phyloP scores from a whole-genome alignment of 2,113 vertebrate genomes.

The Pogonocichla stellata region DNA sequence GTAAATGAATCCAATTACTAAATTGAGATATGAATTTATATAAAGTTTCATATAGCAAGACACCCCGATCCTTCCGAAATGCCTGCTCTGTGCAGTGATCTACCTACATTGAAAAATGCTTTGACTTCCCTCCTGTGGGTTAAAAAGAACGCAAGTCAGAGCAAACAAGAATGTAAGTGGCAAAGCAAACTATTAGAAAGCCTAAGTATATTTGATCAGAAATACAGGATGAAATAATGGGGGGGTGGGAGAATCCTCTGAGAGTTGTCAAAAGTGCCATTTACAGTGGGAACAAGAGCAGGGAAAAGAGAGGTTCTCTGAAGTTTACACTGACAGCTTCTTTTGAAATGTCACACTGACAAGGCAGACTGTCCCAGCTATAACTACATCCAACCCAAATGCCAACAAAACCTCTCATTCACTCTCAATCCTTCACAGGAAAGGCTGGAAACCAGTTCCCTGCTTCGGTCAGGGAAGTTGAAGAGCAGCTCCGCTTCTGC shows the following conservation, averaged over 20 bases:
- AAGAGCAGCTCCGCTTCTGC: accelerated
- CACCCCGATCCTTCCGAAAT: not conserved
- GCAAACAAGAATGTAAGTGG: not conserved
- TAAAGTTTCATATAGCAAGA: not conserved
- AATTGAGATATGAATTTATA: not conserved
- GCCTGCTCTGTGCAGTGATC: not conserved
- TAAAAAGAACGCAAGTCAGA: not conserved
- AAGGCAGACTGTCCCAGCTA: not conserved
- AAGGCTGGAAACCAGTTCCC: not conserved
- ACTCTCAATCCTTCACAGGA: not conserved
- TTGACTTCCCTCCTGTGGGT: not conserved
- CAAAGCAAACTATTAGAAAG: not conserved
- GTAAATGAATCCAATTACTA: not conserved
- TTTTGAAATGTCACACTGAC: not conserved
- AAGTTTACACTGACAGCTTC: conserved; percentile 10
- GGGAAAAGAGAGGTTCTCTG: not conserved
- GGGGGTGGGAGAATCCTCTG: not conserved
- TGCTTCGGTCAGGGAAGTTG: not conserved
- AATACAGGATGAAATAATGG: not conserved
- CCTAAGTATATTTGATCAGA: not conserved
- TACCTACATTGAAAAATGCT: not conserved
- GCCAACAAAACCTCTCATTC: not conserved
- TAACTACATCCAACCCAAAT: not conserved
- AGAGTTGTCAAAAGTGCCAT: not conserved
- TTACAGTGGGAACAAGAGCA: not conserved